Evolutionary conservation across 2,113 vertebrate species (phyloP), one percentile per base, ranked within the genome.

Genomic region (Fregetta grallaria): DNA sequence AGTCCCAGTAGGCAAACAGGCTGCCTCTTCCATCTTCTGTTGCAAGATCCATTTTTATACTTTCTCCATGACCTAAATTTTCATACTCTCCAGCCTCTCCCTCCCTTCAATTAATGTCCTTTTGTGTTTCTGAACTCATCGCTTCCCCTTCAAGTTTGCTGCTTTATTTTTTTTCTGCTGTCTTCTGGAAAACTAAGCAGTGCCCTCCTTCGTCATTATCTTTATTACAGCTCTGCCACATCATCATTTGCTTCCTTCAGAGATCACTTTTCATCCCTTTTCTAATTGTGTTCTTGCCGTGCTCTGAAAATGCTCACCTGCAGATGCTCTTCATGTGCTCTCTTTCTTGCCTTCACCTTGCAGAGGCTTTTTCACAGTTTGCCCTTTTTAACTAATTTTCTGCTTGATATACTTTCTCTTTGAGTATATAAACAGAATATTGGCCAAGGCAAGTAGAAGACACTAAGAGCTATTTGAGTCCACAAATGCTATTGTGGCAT

Each of bases 31-130:
- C 53, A 80, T 84, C 89, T 81, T 73, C 79, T 92, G 38, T 40
- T 3, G 3, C 68, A 80, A 75, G 42, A 86, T 90, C 63, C 53
- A 88, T 91, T 95, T 94, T 96, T 88, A 71, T n/a, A n/a, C 21
- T 71, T 55, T 88, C 50, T 58, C 56, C 42, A 55, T 94, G 92
- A 96, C 87, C 78, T 86, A 90, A 77, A 89, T 90, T 65, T 91
- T 86, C 45, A 29, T 55, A 68, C 70, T 26, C 50, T 78, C n/a
- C 50, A 94, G 73, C 40, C 49, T 92, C 47, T 71, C 45, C 34
- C 45, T 91, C 53, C 22, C 25, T 81, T 58, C 67, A 62, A 9
- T 67, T 49, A 85, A 73, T 65, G 66, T 32, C 47, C 45, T 93
- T 92, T 90, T 70, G 38, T 90, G 17, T 72, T 91, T 76, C 88